These are phyloP conservation scores for Seira sanloemensis DNA, from an alignment of 2,888 invertebrate species.

Conservation along the genomic window DNA sequence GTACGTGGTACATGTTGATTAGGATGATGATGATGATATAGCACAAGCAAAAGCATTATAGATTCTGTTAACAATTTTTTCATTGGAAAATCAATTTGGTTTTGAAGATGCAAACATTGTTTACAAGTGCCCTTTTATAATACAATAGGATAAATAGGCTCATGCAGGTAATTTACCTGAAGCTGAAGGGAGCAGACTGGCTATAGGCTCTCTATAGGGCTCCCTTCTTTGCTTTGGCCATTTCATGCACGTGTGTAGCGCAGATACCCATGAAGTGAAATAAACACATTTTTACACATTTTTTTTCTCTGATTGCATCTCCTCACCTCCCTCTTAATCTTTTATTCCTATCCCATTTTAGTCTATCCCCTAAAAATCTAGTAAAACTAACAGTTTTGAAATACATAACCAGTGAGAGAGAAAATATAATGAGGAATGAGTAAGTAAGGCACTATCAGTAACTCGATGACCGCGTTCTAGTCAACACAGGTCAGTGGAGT, in stretches of 20 bases:
- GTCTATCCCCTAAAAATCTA: neutral
- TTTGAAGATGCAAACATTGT: neutral
- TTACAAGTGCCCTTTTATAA: neutral
- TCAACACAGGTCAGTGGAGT: conserved; percentile 47
- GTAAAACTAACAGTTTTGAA: conserved; percentile 36
- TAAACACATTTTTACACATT: neutral
- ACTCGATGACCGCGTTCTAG: conserved; percentile 57
- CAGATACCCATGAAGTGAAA: neutral
- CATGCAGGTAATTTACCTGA: no score
- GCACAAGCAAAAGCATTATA: no score
- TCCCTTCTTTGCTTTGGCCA: neutral
- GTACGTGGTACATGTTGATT: no score
- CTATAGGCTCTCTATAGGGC: neutral
- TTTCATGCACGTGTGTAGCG: neutral
- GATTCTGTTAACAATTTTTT: no score
- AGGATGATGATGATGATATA: no score
- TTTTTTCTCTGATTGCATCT: neutral
- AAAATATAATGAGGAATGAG: conserved; percentile 44
- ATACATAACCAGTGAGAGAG: conserved; percentile 52
- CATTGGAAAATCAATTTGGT: no score
- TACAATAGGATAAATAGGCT: neutral
- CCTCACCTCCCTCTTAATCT: neutral
- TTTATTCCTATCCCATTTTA: neutral
- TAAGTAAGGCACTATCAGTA: conserved; percentile 46
- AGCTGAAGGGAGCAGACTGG: no score